Conservation (phyloP, 2,797 vertebrate genomes). For the Enteromius trimaculatus region DNA sequence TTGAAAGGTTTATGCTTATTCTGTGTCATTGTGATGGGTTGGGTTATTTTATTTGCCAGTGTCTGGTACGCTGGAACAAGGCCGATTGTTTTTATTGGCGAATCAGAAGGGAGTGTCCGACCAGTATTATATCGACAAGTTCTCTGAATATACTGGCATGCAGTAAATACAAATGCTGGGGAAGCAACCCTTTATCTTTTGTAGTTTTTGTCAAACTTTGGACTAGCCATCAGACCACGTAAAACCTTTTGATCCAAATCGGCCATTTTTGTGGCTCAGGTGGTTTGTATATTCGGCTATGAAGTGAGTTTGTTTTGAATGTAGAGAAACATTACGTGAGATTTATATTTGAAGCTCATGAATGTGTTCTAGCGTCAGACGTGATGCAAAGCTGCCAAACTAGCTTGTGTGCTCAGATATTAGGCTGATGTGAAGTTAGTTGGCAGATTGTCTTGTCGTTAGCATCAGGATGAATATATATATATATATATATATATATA, state of each 20-base stretch:
- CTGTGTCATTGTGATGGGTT: constrained; percentile 26
- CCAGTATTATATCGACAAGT: constrained; percentile 60
- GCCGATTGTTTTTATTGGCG: constrained; percentile 59
- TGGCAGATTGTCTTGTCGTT: constrained; percentile 55
- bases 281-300: constrained; percentile 47
- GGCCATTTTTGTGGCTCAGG: constrained; percentile 78
- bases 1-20: background rate
- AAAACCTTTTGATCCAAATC: constrained; percentile 59
- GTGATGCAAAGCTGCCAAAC: constrained; percentile 62
- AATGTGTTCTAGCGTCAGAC: constrained; percentile 44
- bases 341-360: constrained; percentile 32
- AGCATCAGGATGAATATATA: constrained; percentile 47
- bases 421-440: constrained; percentile 42
- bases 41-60: constrained; percentile 37
- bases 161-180: background rate
- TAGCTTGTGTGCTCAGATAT: constrained; percentile 54
- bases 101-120: constrained; percentile 61
- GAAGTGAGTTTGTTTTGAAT: constrained; percentile 39
- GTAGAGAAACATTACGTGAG: constrained; percentile 18
- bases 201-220: constrained; percentile 51
- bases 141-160: constrained; percentile 53
- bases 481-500: constrained; percentile 32
- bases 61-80: constrained; percentile 72
- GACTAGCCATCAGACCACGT: constrained; percentile 61
- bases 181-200: constrained; percentile 46